Percentiles rank a stretch among this genome's conserved stretches.
Evolutionary conservation across 92 coral and sea anemone genomes (phyloP).

Genomic region (Porites evermanni): DNA sequence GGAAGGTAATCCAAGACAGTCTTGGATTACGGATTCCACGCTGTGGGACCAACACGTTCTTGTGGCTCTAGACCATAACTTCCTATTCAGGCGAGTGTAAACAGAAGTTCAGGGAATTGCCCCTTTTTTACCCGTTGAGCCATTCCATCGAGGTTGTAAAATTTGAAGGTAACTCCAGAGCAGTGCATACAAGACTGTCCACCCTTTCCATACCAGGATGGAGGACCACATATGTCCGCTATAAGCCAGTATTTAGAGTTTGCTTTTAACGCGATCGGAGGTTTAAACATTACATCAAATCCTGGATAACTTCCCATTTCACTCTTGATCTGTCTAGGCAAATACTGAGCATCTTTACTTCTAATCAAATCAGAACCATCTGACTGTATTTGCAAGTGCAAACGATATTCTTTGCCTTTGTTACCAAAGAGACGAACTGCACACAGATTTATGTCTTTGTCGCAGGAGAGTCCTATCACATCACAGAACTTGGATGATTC

Average conservation of each 20-base stretch:
- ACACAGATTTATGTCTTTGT: not conserved
- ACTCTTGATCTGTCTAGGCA: not conserved
- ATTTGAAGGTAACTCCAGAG: not conserved
- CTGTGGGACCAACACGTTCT: no score
- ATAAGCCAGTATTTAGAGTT: not conserved
- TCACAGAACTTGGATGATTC: not conserved
- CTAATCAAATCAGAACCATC: not conserved
- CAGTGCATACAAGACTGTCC: not conserved
- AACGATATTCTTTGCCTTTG: no score
- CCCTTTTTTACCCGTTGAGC: not conserved
- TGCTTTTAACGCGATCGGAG: not conserved
- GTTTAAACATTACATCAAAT: not conserved
- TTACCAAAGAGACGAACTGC: not conserved
- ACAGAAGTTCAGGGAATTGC: conserved; percentile 8
- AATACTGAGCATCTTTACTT: not conserved
- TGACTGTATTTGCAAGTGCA: not conserved
- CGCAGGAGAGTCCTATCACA: not conserved
- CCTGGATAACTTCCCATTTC: not conserved
- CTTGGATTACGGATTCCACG: no score
- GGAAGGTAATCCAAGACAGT: no score
- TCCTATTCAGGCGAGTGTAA: not conserved
- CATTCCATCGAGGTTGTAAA: not conserved
- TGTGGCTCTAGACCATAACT: not conserved
- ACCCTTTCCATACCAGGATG: not conserved
- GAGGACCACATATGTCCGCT: not conserved